phyloP scores from a whole-genome alignment of 2,113 vertebrate genomes.

The Bufo bufo region DNA sequence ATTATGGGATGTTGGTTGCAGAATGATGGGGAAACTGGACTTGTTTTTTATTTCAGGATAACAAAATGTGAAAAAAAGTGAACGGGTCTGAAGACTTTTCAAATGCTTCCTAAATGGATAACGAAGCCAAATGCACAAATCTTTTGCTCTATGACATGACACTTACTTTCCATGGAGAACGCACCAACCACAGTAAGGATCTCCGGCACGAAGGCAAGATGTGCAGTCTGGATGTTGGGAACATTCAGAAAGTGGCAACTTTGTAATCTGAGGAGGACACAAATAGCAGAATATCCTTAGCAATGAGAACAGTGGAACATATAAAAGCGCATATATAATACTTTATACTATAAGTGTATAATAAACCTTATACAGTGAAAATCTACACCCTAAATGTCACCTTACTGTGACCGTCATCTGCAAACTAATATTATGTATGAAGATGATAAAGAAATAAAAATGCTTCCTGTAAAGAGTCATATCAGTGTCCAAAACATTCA shows the following conservation, averaged over 20 bases:
- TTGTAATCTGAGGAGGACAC: constrained; percentile 77
- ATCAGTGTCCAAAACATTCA: too few species aligned
- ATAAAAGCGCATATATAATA: background rate
- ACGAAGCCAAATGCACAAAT: background rate
- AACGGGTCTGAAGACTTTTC: too few species aligned
- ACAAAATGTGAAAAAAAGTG: too few species aligned
- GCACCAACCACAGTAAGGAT: constrained; percentile 98
- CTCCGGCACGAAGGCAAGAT: constrained; percentile 85
- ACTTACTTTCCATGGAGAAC: constrained; percentile 91
- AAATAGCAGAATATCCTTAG: background rate
- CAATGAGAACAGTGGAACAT: background rate
- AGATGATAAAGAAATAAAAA: too few species aligned
- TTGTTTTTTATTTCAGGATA: too few species aligned
- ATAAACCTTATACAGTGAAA: background rate
- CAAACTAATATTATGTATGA: too few species aligned
- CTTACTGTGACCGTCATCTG: too few species aligned
- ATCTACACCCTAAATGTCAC: too few species aligned
- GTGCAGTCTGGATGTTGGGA: constrained; percentile 82
- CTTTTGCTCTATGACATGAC: background rate
- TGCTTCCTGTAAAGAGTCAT: too few species aligned
- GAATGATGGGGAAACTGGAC: too few species aligned
- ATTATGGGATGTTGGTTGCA: too few species aligned
- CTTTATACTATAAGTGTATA: background rate
- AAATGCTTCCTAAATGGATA: too few species aligned
- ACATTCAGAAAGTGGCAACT: constrained; percentile 91